Evolutionary conservation across 2,113 vertebrate genomes (phyloP), one percentile per base, ranked within the genome.

Genomic region (Pungitius pungitius): DNA sequence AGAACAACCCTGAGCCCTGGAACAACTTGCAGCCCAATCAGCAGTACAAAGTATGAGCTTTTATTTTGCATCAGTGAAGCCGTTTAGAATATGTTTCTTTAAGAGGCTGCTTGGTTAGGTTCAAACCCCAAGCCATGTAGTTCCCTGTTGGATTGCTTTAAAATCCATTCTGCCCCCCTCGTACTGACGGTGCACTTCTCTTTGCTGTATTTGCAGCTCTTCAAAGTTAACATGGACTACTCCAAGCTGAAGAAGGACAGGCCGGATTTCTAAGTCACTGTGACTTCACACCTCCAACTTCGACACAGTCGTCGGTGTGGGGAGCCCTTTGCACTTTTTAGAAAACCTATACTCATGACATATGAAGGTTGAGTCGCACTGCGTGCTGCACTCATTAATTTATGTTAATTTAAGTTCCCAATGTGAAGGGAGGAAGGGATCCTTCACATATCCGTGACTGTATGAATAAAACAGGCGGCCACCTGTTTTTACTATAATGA

Each of bases 1-100:
- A 93, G 71, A 97, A 97, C 90, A 99, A 99, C 86, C 97, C 97
- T 2, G 96, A 99, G 73, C 97, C 97, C 33, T 99, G 96, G 96
- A 97, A 96, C 89, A 96, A 96, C 35, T 0, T 97, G 59, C 49
- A 84, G 37, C 94, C 94, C 74, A 94, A 73, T 76, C 92, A 96
- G 0, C 97, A 96, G 86, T 98, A 99, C 90, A 99, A 99, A 95
- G 97, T 99, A 94, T 83, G 75, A 56, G 42, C 24, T 1, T 13
- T 33, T 20, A 17, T 24, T 73, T 64, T 33, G 5, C 18, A 52
- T 18, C 4, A n/a, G n/a, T n/a, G n/a, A 42, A 14, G 40, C 40
- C 12, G 1, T 20, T 67, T 37, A n/a, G 12, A 42, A 0, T 58
- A 60, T 39, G 26, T 43, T 62, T 37, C n/a, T 76, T 42, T 43